Base-by-base conservation (phyloP, 1,140 invertebrate genomes). In the Hestina assimilis region DNA sequence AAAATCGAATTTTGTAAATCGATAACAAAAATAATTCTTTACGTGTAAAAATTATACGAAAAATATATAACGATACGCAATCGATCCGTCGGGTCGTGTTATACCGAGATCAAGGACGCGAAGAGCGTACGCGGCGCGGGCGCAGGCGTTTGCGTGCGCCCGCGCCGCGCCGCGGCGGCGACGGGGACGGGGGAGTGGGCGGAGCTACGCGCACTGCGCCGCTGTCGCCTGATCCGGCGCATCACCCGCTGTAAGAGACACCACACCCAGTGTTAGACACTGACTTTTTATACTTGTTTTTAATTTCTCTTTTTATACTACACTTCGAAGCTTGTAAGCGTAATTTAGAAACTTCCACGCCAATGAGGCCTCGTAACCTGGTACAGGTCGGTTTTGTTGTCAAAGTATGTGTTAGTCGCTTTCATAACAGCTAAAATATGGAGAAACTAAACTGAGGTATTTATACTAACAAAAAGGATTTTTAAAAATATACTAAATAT, bases 211-310 rank as follows among this genome's bases (percentile, higher is more conserved):
- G 86, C 87, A 87, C 86, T 89, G 84, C 89, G 87, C 87, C 86
- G 85, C 85, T 75, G 86, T 77, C 73, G 85, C 85, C 77, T 87
- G 79, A 88, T 89, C 77, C 80, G 77, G 79, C 83, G 79, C 75
- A 75, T 70, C 69, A 68, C 74, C 81, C 87, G 86, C 89, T 89
- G 89, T 76, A 89, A 89, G 86, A 89, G 86, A 89, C 89, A 89
- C 86, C 83, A 88, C 85, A 88, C 79, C 69, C 79, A 82, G 77
- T 70, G 86, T 89, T 89, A 88, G 77, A 85, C 74, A 87, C 82
- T 74, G 71, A 71, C 72, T 85, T 83, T 83, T 80, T 72, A 62
- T 51, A 69, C 61, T 59, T 53, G 53, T 79, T 84, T 80, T 67
- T 69, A 64, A 68, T 61, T 72, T 62, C 38, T 70, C 38, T 48